phyloP scores from a whole-genome alignment of 2,888 invertebrate species.

The Artemia sinica region DNA sequence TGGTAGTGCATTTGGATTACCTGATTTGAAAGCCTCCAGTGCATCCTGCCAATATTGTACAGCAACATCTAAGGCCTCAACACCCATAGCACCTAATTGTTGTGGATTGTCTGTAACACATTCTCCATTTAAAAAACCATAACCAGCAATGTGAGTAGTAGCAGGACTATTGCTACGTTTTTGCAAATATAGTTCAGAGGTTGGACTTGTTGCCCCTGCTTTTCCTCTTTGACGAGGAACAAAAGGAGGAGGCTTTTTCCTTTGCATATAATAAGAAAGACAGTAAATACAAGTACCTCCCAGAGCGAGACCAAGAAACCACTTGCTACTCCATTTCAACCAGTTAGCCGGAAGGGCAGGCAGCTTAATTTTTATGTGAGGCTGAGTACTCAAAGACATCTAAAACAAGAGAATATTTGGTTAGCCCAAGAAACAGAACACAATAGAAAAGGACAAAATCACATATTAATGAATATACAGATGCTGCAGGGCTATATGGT shows the following conservation, averaged over 20 bases:
- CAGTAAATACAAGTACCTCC: slow-evolving; percentile 9
- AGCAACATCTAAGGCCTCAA: slow-evolving; percentile 80
- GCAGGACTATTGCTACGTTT: neutral
- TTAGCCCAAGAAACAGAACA: no score
- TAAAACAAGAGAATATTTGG: neutral
- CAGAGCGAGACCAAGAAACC: neutral
- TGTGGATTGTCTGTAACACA: neutral
- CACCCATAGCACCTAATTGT: slow-evolving; percentile 40
- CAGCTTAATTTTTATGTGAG: slow-evolving; percentile 9
- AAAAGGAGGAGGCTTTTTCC: slow-evolving; percentile 7
- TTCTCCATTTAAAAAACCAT: neutral
- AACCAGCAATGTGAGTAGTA: neutral
- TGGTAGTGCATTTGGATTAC: slow-evolving; percentile 46
- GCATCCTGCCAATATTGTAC: slow-evolving; percentile 93
- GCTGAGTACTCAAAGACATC: neutral
- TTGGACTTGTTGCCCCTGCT: neutral
- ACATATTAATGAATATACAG: no score
- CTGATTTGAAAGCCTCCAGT: slow-evolving; percentile 51
- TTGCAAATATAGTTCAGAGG: neutral
- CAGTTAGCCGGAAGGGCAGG: neutral
- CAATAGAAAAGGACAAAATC: no score
- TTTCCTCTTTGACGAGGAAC: slow-evolving; percentile 11
- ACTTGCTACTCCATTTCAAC: neutral
- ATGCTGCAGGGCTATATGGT: neutral
- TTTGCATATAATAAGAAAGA: slow-evolving; percentile 9